Percentiles rank a stretch among this genome's conserved stretches.
These are phyloP conservation scores for Oikopleura albicans DNA, from an alignment of 23 tunicate genomes.

Conservation along the genomic window DNA sequence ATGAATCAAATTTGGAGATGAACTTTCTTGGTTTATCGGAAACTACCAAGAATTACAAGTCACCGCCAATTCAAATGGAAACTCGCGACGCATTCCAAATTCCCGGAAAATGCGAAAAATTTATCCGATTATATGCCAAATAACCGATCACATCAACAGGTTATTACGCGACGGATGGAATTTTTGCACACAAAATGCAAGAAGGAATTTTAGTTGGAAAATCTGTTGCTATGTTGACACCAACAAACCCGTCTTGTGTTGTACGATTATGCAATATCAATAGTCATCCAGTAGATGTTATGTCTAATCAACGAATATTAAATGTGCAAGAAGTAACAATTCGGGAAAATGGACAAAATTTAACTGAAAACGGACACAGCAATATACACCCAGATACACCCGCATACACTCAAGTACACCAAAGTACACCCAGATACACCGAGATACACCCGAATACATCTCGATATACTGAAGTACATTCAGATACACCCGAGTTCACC, in stretches of 20 bases:
- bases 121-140: neutral
- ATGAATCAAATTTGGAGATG: neutral
- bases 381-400: too few relatives aligned
- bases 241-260: neutral
- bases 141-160: neutral
- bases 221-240: neutral
- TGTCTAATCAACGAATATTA: neutral
- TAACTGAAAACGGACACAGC: too few relatives aligned
- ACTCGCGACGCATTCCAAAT: too few relatives aligned
- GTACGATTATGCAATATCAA: neutral
- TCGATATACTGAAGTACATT: too few relatives aligned
- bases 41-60: too few relatives aligned
- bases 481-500: too few relatives aligned
- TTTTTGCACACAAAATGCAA: neutral
- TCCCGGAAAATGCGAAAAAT: too few relatives aligned
- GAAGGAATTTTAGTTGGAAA: neutral
- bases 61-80: too few relatives aligned
- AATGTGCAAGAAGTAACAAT: neutral
- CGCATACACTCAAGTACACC: too few relatives aligned
- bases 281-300: neutral
- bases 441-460: too few relatives aligned
- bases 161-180: neutral
- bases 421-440: too few relatives aligned
- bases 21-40: too few relatives aligned
- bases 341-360: neutral